Percentiles rank a stretch among this genome's conserved stretches.
Conservation (phyloP, 2,113 vertebrate species). For the Chaetops frenatus region DNA sequence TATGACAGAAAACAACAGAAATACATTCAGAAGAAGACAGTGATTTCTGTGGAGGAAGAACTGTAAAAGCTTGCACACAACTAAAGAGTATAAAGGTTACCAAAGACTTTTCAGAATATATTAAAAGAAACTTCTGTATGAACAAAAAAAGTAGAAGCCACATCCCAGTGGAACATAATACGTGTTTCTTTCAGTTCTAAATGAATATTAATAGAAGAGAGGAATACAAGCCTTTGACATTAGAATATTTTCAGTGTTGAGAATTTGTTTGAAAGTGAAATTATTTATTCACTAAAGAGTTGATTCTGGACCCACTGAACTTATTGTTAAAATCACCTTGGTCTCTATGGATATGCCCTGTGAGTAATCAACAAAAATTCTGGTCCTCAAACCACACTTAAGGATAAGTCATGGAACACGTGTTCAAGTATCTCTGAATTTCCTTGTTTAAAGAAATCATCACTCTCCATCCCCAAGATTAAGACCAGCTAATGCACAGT, state of each 20-base stretch:
- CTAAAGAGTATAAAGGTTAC: neutral
- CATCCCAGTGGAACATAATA: neutral
- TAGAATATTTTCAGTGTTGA: neutral
- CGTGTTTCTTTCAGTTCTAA: neutral
- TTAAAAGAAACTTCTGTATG: neutral
- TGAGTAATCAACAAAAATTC: neutral
- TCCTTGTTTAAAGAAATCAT: neutral
- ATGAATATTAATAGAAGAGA: slow-evolving; percentile 13
- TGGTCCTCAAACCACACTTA: neutral
- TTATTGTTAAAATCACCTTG: neutral
- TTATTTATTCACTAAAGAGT: slow-evolving; percentile 1
- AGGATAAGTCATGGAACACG: neutral
- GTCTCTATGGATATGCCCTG: neutral
- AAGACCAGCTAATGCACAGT: neutral
- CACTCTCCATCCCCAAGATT: neutral
- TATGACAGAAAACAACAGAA: slow-evolving; percentile 4
- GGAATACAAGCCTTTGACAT: neutral
- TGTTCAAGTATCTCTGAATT: neutral
- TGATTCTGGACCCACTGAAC: neutral
- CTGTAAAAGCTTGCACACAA: neutral
- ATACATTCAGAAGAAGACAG: neutral
- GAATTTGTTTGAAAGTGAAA: neutral
- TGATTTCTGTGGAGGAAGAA: slow-evolving; percentile 2
- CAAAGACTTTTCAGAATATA: slow-evolving; percentile 15
- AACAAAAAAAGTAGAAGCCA: slow-evolving; percentile 5